Percentiles rank a stretch among this genome's conserved stretches.
Evolutionary conservation across 2,797 vertebrate genomes (phyloP).

Genomic region (Leptoclinus maculatus): DNA sequence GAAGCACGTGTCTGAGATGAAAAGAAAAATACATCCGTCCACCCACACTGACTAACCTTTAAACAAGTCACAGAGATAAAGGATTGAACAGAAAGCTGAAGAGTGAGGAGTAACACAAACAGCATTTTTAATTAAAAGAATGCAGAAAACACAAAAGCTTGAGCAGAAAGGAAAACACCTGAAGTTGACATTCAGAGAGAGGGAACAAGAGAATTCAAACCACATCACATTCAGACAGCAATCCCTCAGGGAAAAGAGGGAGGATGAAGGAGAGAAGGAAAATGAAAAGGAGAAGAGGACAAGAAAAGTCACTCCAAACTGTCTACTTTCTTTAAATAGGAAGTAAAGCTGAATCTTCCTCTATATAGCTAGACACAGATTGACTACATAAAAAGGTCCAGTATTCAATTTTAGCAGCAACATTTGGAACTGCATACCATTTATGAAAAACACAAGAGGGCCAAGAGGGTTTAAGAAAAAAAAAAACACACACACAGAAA

Average conservation of each 20-base stretch:
- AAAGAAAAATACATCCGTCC: conserved; percentile 14
- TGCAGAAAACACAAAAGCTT: conserved; percentile 19
- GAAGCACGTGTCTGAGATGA: conserved; percentile 15
- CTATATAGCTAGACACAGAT: not conserved
- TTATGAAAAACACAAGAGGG: conserved; percentile 20
- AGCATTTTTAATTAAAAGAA: conserved; percentile 56
- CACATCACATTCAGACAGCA: conserved; percentile 25
- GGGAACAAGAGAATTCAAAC: conserved; percentile 22
- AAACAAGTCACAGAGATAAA: conserved; percentile 24
- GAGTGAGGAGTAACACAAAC: conserved; percentile 26
- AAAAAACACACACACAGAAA: conserved; percentile 20
- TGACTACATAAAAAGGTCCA: conserved; percentile 1
- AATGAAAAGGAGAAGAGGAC: conserved; percentile 11
- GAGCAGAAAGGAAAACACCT: conserved; percentile 33
- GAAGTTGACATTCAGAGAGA: conserved; percentile 46
- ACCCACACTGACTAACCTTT: conserved; percentile 36
- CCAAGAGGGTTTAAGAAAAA: conserved; percentile 17
- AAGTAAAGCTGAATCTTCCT: conserved; percentile 5
- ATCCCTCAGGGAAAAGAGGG: conserved; percentile 6
- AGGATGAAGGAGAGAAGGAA: conserved; percentile 15
- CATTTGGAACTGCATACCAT: conserved; percentile 9
- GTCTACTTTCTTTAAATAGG: conserved; percentile 9
- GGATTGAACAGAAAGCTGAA: conserved; percentile 11
- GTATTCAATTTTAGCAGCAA: not conserved
- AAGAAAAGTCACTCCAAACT: conserved; percentile 21